A percentile compares a stretch with the other conserved stretches of the same genome.
Conservation (phyloP, 2,113 vertebrate genomes). For the Colistium nudipinnis region DNA sequence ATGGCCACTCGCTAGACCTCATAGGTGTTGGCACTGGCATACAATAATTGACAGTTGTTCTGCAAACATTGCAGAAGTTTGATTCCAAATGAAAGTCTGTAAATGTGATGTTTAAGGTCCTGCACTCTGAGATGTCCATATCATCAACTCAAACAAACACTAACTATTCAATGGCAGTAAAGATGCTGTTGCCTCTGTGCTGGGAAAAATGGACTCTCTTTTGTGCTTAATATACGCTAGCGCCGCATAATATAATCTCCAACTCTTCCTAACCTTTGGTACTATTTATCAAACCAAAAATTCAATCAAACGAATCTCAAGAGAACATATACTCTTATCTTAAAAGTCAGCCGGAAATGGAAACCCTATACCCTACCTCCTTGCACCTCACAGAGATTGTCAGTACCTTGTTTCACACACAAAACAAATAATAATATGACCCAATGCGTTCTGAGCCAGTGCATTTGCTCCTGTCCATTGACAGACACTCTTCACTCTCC, state of each 20-base stretch:
- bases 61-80: not conserved
- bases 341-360: conserved; percentile 1
- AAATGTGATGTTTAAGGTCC: not conserved
- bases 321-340: conserved; percentile 11
- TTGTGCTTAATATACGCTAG: conserved; percentile 16
- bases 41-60: conserved; percentile 11
- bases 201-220: not conserved
- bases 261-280: conserved; percentile 49
- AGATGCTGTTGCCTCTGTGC: conserved; percentile 8
- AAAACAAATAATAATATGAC: conserved; percentile 23
- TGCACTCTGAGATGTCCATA: not conserved
- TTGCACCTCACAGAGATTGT: not conserved
- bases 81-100: conserved; percentile 17
- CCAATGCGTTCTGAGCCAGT: conserved; percentile 44
- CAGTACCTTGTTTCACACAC: conserved; percentile 4
- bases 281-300: conserved; percentile 34
- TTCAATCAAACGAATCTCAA: conserved; percentile 24
- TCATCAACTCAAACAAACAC: conserved; percentile 21
- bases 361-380: conserved; percentile 1
- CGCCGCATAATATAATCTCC: conserved; percentile 15
- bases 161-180: conserved; percentile 1
- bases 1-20: conserved; percentile 27
- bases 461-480: conserved; percentile 20
- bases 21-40: conserved; percentile 43
- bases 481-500: conserved; percentile 7